These are phyloP conservation scores for Eledona agricola DNA, from an alignment of 2,888 invertebrate species.

Conservation along the genomic window DNA sequence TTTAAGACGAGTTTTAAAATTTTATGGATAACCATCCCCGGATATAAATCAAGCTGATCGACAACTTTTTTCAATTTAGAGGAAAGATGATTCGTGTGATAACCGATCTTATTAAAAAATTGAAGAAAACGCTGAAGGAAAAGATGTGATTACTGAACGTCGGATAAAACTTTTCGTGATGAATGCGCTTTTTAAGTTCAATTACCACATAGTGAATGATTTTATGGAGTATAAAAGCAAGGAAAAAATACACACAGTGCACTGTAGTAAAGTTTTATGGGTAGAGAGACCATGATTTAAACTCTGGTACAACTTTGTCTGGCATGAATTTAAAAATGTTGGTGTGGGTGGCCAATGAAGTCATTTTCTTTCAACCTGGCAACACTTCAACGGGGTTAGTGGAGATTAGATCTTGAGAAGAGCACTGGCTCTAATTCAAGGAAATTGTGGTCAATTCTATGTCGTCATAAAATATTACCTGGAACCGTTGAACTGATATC, in stretches of 20 bases:
- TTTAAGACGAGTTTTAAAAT: too few relatives aligned
- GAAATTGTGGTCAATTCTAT: slow-evolving; percentile 1
- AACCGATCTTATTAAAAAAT: too few relatives aligned
- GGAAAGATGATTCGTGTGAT: too few relatives aligned
- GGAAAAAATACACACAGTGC: slow-evolving; percentile 9
- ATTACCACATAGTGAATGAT: slow-evolving; percentile 19
- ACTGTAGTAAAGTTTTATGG: slow-evolving; percentile 16
- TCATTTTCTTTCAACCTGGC: slow-evolving; percentile 11
- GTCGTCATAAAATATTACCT: not conserved
- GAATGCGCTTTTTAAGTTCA: slow-evolving; percentile 6
- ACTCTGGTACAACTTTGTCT: slow-evolving; percentile 16
- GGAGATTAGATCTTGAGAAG: slow-evolving; percentile 9
- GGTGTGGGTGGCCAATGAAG: not conserved
- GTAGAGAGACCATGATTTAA: slow-evolving; percentile 10
- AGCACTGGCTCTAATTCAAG: slow-evolving; percentile 6
- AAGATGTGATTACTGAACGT: too few relatives aligned
- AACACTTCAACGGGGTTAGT: slow-evolving; percentile 6
- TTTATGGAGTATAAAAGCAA: slow-evolving; percentile 15
- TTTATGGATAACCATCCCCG: too few relatives aligned
- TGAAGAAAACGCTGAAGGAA: too few relatives aligned
- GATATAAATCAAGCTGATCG: too few relatives aligned
- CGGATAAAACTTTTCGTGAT: not conserved
- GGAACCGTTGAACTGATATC: slow-evolving; percentile 1
- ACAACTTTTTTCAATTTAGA: too few relatives aligned
- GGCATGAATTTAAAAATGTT: slow-evolving; percentile 13